These are phyloP conservation scores for Protonibea diacanthus DNA, from an alignment of 2,797 vertebrate species.

Conservation along the genomic window DNA sequence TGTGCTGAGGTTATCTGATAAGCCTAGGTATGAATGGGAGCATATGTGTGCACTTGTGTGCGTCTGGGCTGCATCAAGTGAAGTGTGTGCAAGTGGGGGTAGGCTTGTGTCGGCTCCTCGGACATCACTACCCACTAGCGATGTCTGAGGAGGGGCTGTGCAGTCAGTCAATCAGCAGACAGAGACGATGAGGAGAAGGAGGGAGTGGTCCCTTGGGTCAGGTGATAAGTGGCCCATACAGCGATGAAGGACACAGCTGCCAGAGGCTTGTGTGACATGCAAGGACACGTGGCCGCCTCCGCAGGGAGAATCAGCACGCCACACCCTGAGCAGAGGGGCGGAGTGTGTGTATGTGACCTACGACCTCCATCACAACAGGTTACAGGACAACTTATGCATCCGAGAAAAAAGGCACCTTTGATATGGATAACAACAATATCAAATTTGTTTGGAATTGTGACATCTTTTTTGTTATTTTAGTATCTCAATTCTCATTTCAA, in stretches of 20 bases:
- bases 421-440: neutral
- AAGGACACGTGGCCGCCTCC: conserved; percentile 73
- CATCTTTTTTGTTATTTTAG: neutral
- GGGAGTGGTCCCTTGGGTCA: conserved; percentile 79
- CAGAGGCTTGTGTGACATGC: conserved; percentile 79
- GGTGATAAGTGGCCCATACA: conserved; percentile 83
- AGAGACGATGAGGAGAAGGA: conserved; percentile 55
- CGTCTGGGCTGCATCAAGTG: conserved; percentile 52
- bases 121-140: conserved; percentile 34
- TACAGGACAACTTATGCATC: neutral
- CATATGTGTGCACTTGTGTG: conserved; percentile 41
- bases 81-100: conserved; percentile 43
- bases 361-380: conserved; percentile 63
- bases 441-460: neutral
- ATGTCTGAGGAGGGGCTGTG: conserved; percentile 50
- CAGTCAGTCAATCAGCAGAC: conserved; percentile 56
- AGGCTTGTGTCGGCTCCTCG: conserved; percentile 13
- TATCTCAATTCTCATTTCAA: conserved; percentile 14
- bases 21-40: conserved; percentile 45
- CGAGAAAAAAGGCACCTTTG: neutral
- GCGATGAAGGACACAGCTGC: conserved; percentile 77
- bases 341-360: conserved; percentile 54
- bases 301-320: conserved; percentile 66
- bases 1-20: conserved; percentile 16
- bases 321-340: conserved; percentile 52